A percentile compares a stretch with the other conserved stretches of the same genome.
These are phyloP conservation scores for Ianthella basta DNA, from an alignment of 37 sponge, comb jelly and placozoan species.

Conservation along the genomic window DNA sequence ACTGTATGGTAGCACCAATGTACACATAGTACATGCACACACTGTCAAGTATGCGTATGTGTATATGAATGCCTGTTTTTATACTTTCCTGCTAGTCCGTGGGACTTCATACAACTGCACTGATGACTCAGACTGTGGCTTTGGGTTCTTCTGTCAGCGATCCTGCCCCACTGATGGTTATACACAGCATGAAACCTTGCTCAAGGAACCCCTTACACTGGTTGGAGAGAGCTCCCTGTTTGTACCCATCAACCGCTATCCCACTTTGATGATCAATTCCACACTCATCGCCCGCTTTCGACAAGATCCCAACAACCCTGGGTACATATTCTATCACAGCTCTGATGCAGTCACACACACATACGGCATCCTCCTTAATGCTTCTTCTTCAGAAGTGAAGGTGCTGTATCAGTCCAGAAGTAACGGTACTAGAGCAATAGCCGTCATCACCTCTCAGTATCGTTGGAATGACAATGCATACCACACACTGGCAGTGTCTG, in stretches of 20 bases:
- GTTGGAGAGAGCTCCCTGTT: constrained; percentile 44
- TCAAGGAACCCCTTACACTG: constrained; percentile 36
- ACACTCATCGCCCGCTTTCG: constrained; percentile 60
- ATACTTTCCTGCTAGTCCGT: neutral
- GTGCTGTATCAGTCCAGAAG: neutral
- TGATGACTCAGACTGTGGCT: constrained; percentile 37
- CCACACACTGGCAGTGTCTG: constrained; percentile 17
- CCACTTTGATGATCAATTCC: constrained; percentile 28
- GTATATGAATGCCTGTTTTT: neutral
- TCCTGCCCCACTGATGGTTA: constrained; percentile 54
- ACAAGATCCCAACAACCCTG: constrained; percentile 54
- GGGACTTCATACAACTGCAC: neutral
- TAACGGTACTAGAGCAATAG: too few species aligned
- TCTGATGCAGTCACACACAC: constrained; percentile 47
- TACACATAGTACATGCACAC: too few species aligned
- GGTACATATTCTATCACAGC: constrained; percentile 71
- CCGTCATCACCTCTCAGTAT: too few species aligned
- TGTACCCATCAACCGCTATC: constrained; percentile 43
- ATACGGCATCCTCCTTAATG: constrained; percentile 60
- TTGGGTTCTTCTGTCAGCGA: constrained; percentile 37
- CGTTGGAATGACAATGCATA: constrained; percentile 3
- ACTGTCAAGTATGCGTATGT: too few species aligned
- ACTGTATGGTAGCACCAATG: too few species aligned
- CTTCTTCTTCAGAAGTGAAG: neutral
- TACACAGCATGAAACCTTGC: constrained; percentile 44